Percentiles rank a stretch among this genome's conserved stretches.
Conservation (phyloP, 2,113 vertebrate genomes). For the Circaetus cinerascens region DNA sequence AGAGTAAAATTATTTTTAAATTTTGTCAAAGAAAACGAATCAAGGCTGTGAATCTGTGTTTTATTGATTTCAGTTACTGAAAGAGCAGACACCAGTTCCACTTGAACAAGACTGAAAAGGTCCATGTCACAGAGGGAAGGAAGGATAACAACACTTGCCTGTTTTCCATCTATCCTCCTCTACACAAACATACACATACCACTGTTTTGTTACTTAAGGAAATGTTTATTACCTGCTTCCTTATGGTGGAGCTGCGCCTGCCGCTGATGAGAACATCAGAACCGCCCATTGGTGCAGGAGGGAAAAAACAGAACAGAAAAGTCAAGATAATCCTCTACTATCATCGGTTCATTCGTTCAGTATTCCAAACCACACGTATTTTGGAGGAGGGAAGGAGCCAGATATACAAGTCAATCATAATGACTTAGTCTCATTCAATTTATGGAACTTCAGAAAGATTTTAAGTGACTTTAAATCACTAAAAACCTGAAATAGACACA, state of each 20-base stretch:
- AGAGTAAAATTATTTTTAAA: neutral
- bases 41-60: neutral
- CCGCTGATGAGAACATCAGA: conserved; percentile 53
- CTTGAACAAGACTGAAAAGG: neutral
- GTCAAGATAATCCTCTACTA: neutral
- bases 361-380: rapidly evolving
- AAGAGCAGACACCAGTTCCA: neutral
- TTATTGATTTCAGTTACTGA: neutral
- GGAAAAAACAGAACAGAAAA: conserved; percentile 17
- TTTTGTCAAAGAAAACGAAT: rapidly evolving
- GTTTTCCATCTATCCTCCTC: neutral
- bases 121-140: rapidly evolving
- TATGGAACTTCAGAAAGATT: neutral
- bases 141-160: neutral
- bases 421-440: neutral
- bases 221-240: conserved; percentile 89
- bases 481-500: neutral
- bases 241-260: conserved; percentile 86
- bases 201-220: rapidly evolving
- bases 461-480: neutral
- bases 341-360: rapidly evolving
- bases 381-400: neutral
- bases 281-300: neutral
- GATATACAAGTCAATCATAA: rapidly evolving
- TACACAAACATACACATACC: rapidly evolving